Evolutionary conservation across 2,888 invertebrate genomes (phyloP).

Genomic region (Lithosia quadra): DNA sequence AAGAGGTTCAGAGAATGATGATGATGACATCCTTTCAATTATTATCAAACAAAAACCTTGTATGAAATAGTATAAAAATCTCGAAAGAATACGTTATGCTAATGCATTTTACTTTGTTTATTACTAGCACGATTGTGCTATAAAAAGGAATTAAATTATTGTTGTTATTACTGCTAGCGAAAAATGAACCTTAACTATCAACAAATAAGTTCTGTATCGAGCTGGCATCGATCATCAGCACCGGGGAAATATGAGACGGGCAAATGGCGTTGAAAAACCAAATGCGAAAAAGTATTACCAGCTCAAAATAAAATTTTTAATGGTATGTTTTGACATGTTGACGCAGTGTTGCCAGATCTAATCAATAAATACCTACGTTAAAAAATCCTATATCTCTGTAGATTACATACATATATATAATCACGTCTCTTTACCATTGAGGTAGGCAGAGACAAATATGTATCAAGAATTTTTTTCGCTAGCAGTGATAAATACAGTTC

Average conservation of each 20-base stretch:
- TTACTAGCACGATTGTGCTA: constrained; percentile 19
- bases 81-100: constrained; percentile 35
- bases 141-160: background rate
- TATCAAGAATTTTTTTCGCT: background rate
- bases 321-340: background rate
- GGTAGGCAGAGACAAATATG: background rate
- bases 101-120: constrained; percentile 24
- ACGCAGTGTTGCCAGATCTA: background rate
- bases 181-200: background rate
- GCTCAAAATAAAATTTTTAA: background rate
- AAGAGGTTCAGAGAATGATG: no score
- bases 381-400: background rate
- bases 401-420: background rate
- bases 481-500: constrained; percentile 1
- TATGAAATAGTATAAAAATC: constrained; percentile 20
- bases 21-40: no score
- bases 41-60: constrained; percentile 17
- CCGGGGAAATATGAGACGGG: background rate
- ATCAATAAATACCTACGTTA: background rate
- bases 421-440: background rate
- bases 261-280: background rate
- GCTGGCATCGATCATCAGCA: background rate
- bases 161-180: constrained; percentile 7
- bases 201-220: background rate
- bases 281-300: background rate